Evolutionary conservation across 2,888 invertebrate genomes (phyloP), one percentile per base, ranked within the genome.

Genomic region (Rhingia campestris): DNA sequence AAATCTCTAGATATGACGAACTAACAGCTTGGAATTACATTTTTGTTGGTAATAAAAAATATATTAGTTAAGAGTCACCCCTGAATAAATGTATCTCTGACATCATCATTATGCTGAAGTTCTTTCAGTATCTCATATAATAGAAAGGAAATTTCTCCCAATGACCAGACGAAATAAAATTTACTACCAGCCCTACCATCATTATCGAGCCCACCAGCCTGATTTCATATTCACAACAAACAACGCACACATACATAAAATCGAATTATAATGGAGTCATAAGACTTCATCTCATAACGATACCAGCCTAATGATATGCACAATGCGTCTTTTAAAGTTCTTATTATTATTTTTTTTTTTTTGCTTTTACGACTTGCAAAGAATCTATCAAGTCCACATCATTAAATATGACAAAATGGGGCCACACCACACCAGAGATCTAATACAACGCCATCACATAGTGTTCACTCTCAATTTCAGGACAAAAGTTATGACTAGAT

Each of bases 371-470:
- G 80, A 84, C 84, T 84, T 82, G 69, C 84, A 84, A 79, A 84
- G 77, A 84, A 84, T 84, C 80, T 84, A 84, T 84, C 79, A 84
- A 80, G 80, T 84, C 84, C 84, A 84, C 74, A 70, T 84, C 84
- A 84, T 84, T 84, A 84, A 79, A 74, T 80, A 80, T 84, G 80
- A 70, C 84, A 63, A 69, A 79, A 72, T 58, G 73, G 67, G 51
- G 74, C 53, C 63, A 56, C 22, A 35, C 59, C 51, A 74, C 54
- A 67, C 10, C 58, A 43, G 30, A 1, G 22, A 22, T 22, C 22
- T 22, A 22, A 22, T 1, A 41, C 59, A 45, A 10, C 9, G 35
- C 32, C 9, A 32, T 12, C 43, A 5, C 39, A 12, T 12, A 32
- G 32, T 45, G 63, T 63, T 49, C 41, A 6, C 41, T 39, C 41